Conservation (phyloP, 2,888 invertebrate genomes). For the Xestobium rufovillosum region DNA sequence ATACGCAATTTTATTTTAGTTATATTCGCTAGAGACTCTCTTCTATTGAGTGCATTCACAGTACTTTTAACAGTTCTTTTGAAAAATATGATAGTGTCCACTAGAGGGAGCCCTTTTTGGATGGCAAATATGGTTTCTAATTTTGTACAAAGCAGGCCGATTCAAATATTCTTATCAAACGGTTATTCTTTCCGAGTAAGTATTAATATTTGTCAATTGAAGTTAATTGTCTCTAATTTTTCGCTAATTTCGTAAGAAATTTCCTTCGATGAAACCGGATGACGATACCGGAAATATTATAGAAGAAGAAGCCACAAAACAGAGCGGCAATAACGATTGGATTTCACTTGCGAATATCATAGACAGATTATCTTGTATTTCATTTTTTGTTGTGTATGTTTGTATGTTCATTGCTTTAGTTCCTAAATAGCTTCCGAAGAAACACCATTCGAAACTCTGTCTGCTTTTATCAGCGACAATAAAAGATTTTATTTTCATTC, state of each 20-base stretch:
- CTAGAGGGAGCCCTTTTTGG: constrained; percentile 30
- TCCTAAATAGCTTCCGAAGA: too few relatives aligned
- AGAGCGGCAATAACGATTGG: constrained; percentile 33
- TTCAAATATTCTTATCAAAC: constrained; percentile 30
- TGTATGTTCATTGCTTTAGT: constrained; percentile 31
- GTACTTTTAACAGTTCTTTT: constrained; percentile 34
- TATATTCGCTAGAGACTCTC: constrained; percentile 33
- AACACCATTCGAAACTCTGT: too few relatives aligned
- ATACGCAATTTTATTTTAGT: too few relatives aligned
- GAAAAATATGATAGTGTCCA: constrained; percentile 27
- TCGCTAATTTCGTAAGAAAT: too few relatives aligned
- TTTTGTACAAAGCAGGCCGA: constrained; percentile 27
- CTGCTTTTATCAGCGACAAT: too few relatives aligned
- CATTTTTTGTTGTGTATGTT: constrained; percentile 31
- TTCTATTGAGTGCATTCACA: constrained; percentile 31
- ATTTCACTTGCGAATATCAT: constrained; percentile 35
- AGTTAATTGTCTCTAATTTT: too few relatives aligned
- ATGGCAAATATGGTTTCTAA: constrained; percentile 28
- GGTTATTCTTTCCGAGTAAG: constrained; percentile 28
- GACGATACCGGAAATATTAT: constrained; percentile 27
- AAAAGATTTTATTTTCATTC: neutral
- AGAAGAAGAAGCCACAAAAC: constrained; percentile 18
- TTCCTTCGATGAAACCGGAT: too few relatives aligned
- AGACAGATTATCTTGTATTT: constrained; percentile 34
- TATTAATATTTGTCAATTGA: too few relatives aligned